Conservation (phyloP, 1,140 invertebrate genomes). For the Drosophila parvula region DNA sequence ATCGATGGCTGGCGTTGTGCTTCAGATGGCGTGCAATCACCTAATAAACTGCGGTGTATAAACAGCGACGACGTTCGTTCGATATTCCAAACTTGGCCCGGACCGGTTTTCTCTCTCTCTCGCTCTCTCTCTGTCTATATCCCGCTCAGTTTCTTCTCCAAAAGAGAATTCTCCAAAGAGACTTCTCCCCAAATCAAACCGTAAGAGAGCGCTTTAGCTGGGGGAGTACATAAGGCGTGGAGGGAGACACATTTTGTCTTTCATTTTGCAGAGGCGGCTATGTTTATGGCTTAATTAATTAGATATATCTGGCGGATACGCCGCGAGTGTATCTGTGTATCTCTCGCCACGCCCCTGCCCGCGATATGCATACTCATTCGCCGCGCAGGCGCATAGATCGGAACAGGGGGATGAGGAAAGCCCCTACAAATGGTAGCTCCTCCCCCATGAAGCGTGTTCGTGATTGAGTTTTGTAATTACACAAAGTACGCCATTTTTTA, state of each 20-base stretch:
- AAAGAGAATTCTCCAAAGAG: constrained; percentile 11
- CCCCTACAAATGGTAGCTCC: constrained; percentile 25
- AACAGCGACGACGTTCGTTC: constrained; percentile 54
- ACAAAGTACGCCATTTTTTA: constrained; percentile 42
- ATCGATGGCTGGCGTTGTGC: constrained; percentile 80
- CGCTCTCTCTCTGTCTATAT: neutral
- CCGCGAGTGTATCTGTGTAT: constrained; percentile 6
- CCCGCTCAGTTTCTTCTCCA: constrained; percentile 10
- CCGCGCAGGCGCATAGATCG: constrained; percentile 66
- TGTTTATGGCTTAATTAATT: constrained; percentile 63
- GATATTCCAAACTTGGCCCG: constrained; percentile 70
- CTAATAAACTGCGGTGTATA: constrained; percentile 75
- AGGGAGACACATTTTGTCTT: constrained; percentile 13
- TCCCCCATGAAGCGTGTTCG: constrained; percentile 33
- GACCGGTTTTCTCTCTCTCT: constrained; percentile 40
- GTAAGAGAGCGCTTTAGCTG: neutral
- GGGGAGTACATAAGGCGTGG: constrained; percentile 20
- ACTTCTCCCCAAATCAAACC: neutral
- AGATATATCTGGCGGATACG: constrained; percentile 41
- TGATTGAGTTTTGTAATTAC: constrained; percentile 73
- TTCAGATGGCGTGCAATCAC: constrained; percentile 80
- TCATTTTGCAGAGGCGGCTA: constrained; percentile 48
- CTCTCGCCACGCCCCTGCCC: constrained; percentile 16
- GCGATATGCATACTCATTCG: constrained; percentile 66
- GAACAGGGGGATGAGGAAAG: neutral